Evolutionary conservation across 2,888 invertebrate species (phyloP).

Genomic region (Rugalucina vietnamica): DNA sequence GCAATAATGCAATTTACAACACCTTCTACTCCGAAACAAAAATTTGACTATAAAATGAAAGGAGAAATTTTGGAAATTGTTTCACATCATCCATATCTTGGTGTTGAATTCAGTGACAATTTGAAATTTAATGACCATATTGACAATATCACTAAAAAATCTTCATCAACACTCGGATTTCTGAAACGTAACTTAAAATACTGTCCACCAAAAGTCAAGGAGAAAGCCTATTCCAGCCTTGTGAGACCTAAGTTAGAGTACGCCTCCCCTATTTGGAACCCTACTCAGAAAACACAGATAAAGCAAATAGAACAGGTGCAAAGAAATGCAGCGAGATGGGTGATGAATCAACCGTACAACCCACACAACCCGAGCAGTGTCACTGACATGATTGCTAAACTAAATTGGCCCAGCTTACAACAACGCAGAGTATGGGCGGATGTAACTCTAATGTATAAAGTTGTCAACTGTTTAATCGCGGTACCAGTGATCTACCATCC

Average conservation of each 20-base stretch:
- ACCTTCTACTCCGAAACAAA: background rate
- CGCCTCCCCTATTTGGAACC: background rate
- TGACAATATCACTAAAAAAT: conserved; percentile 19
- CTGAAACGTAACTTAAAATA: no score
- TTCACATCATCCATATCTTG: conserved; percentile 3
- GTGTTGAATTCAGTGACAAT: conserved; percentile 18
- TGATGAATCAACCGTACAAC: conserved; percentile 1
- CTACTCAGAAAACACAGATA: background rate
- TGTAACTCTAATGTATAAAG: conserved; percentile 19
- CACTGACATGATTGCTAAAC: background rate
- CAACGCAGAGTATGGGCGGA: background rate
- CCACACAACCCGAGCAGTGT: conserved; percentile 10
- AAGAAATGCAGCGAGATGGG: background rate
- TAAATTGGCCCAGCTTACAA: conserved; percentile 10
- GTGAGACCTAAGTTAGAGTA: background rate
- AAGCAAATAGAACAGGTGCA: background rate
- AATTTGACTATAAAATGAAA: conserved; percentile 25
- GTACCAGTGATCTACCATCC: background rate
- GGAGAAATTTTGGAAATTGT: background rate
- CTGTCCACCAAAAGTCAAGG: no score
- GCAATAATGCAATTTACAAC: conserved; percentile 10
- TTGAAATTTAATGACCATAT: conserved; percentile 15
- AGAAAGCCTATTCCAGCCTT: background rate
- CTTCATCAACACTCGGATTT: conserved; percentile 8
- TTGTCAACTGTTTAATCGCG: background rate